Base-by-base conservation (phyloP, 2,888 invertebrate species). In the Chalcis sispes region DNA sequence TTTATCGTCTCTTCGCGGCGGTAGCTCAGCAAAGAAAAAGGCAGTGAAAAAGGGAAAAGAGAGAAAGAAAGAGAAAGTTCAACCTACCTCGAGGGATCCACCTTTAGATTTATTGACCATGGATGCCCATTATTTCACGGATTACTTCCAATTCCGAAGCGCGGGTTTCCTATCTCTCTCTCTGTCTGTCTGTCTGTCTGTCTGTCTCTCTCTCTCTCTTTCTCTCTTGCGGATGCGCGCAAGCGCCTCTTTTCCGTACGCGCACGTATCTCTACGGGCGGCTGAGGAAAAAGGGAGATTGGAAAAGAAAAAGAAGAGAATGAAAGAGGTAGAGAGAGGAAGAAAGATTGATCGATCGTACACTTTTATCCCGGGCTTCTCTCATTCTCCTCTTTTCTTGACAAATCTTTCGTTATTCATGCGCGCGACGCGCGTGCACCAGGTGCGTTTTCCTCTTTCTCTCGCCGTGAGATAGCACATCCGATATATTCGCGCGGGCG, bases 101-200 rank as follows among this genome's bases (percentile, higher is more conserved):
- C 32, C 59, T 76, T 77, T 76, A 72, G 67, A 79, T 80, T 76
- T 79, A 79, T 76, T 62, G 74, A 59, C 48, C 62, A 48, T 40
- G 71, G 58, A 50, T 74, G 59, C 52, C 77, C 75, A 77, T 80
- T 78, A 77, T 77, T 77, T 74, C 71, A 54, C 56, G 77, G 77
- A 79, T 80, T 80, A 80, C 79, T 77, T 76, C 70, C 75, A 71
- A 75, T 77, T 73, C 77, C 70, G 61, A 59, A 74, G 71, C 75
- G 69, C 72, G 71, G 75, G 75, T 75, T 58, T 32, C 56, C 29
- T 58, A 40, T 54, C 54, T 1, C 32, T 8, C 56, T n/a, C 32
- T 32, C 32, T 1, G n/a, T 10, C 15, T 15, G 3, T 7, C 27
- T 1, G 36, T 10, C 5, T 4, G 10, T 36, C 36, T 36, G 18